phyloP scores from a whole-genome alignment of 2,888 invertebrate species.

The Nesidiocoris tenuis region DNA sequence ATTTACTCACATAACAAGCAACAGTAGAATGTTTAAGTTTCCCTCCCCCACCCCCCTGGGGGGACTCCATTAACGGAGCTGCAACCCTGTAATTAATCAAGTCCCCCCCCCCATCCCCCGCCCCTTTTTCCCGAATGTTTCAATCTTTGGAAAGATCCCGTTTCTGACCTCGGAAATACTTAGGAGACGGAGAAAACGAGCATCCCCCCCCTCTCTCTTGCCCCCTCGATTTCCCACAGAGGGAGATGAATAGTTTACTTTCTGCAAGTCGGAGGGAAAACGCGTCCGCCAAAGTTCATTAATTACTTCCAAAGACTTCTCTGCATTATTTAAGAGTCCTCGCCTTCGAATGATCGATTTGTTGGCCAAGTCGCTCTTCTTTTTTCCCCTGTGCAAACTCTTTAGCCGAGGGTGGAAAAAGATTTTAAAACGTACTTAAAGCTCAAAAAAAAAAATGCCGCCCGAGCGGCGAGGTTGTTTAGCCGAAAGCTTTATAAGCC shows the following conservation, averaged over 20 bases:
- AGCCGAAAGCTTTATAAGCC: neutral
- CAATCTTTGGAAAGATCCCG: neutral
- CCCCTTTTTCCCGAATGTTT: neutral
- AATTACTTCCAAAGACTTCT: neutral
- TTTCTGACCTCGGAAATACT: neutral
- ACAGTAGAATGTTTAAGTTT: no score
- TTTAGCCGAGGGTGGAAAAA: neutral
- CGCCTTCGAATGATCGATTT: neutral
- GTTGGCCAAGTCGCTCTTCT: neutral
- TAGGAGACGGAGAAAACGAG: neutral
- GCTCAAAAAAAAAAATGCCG: neutral
- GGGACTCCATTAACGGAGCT: neutral
- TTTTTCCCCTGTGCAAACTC: neutral
- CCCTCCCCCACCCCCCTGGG: no score
- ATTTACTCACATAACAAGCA: no score
- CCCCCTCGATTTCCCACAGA: neutral
- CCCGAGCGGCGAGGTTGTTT: neutral
- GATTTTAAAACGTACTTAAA: neutral
- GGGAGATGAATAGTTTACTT: neutral
- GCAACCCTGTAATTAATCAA: neutral
- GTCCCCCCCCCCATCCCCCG: no score
- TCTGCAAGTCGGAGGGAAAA: neutral
- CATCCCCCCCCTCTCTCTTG: neutral
- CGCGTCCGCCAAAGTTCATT: neutral
- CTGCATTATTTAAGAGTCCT: neutral